Evolutionary conservation across 2,888 invertebrate species (phyloP), one percentile per base, ranked within the genome.

Genomic region (Entomobrya proxima): DNA sequence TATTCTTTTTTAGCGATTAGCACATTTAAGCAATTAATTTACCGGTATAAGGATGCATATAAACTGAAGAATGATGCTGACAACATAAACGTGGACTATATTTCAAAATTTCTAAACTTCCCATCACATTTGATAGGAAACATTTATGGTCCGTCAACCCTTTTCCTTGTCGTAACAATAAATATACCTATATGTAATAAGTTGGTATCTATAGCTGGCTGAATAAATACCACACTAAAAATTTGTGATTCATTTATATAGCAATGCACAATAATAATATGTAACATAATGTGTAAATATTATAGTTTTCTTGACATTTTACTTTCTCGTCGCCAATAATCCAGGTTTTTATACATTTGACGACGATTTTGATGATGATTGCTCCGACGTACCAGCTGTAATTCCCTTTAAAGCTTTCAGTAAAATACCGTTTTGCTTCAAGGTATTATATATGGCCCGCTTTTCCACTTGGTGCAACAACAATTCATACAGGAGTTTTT

Each of bases 371-470:
- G 64, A 80, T 67, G 47, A 61, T 78, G 85, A 75, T 85, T 85
- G 85, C 85, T 85, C 85, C 85, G 80, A 80, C 85, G 80, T 85
- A 85, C 85, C 85, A 85, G 85, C 85, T 85, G 85, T 75, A 79
- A 80, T 40, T 61, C 30, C 67, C 75, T 76, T 64, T 61, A 85
- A 85, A 79, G 79, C 67, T 44, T 52, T 32, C 37, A 64, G 6
- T n/a, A n/a, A 18, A 50, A 50, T 50, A 18, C n/a, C 9, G 18
- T 24, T 13, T 37, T 30, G 47, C 78, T 64, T 64, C 64, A 64
- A 78, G 64, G 61, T 47, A 18, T 44, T 75, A n/a, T n/a, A n/a
- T n/a, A 81, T 86, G 85, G 85, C 72, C 80, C 85, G 80, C 80
- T 52, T 85, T 80, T 86, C 84, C 84, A 84, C 58, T 84, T 84